Evolutionary conservation across 2,888 invertebrate species (phyloP), one percentile per base, ranked within the genome.

Genomic region (Saturnia japonica): DNA sequence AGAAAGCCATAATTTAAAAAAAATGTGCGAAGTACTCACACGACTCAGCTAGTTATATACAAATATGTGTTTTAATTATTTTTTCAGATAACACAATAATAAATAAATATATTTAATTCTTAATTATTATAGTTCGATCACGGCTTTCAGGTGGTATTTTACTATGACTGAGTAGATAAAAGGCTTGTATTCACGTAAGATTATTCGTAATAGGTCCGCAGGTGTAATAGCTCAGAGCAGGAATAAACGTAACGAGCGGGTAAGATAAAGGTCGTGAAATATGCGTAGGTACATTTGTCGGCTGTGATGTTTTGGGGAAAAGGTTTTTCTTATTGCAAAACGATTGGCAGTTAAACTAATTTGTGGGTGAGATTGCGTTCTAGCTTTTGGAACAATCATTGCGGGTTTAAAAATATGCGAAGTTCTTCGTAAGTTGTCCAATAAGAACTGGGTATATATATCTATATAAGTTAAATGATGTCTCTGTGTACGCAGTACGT

Each of bases 321-420:
- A 28, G 19, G 62, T 40, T 64, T 40, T 11, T 40, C 40, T 2
- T 64, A 64, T 40, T 64, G 64, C 64, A 1, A 64, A 64, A 64
- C 34, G 64, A 64, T 64, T 40, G 64, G 64, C 19, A 40, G 40
- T 64, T 64, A 64, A 40, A 64, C 64, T 64, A 64, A 64, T 64
- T 64, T 64, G n/a, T 64, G n/a, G 40, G 40, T n/a, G 34, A 64
- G 64, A 64, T 64, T n/a, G 64, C 8, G 40, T 40, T n/a, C n/a
- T n/a, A 40, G 19, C 25, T 40, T 40, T 64, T 19, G 40, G 19
- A 64, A 40, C 40, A 64, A 40, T 19, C 57, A 14, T 28, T 28
- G 25, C 6, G 14, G 57, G 25, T 60, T 14, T 14, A 14, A 28
- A 14, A 14, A 14, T 14, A 12, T 60, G 28, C 57, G 11, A 3